Conservation (phyloP, 2,797 vertebrate species). For the Sciaenops ocellatus region DNA sequence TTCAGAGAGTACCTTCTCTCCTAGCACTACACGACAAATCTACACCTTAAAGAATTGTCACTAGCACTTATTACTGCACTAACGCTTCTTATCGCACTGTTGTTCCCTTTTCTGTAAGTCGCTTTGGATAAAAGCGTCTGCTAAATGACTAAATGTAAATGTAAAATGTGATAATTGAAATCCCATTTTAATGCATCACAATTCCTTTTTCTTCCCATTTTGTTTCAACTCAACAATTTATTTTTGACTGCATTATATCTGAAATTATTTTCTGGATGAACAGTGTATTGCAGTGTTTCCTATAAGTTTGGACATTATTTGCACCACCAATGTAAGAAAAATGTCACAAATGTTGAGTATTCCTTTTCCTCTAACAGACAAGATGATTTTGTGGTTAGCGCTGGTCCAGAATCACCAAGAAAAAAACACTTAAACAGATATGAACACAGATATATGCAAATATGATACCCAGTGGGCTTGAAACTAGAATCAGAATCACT, state of each 20-base stretch:
- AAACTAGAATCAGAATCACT: background rate
- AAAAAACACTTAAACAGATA: background rate
- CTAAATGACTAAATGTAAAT: no score
- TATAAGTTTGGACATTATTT: constrained; percentile 9
- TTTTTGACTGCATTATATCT: constrained; percentile 5
- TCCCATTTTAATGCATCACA: background rate
- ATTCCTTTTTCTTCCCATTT: background rate
- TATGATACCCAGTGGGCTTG: background rate
- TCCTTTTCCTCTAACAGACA: background rate
- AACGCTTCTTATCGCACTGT: no score
- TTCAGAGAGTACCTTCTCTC: no score
- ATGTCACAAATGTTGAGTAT: background rate
- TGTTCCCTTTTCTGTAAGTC: no score
- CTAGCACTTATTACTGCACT: no score
- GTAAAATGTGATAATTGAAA: background rate
- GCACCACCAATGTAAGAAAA: constrained; percentile 16
- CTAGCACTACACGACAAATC: no score
- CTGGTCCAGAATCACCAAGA: background rate
- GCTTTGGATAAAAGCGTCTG: no score
- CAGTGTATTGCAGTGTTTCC: constrained; percentile 2
- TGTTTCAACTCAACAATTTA: constrained; percentile 1
- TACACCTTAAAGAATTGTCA: no score
- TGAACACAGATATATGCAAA: background rate
- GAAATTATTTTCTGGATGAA: constrained; percentile 21
- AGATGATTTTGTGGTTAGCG: background rate